Conservation (phyloP, 2,797 vertebrate species). For the Gymnoscopelus microlampas region DNA sequence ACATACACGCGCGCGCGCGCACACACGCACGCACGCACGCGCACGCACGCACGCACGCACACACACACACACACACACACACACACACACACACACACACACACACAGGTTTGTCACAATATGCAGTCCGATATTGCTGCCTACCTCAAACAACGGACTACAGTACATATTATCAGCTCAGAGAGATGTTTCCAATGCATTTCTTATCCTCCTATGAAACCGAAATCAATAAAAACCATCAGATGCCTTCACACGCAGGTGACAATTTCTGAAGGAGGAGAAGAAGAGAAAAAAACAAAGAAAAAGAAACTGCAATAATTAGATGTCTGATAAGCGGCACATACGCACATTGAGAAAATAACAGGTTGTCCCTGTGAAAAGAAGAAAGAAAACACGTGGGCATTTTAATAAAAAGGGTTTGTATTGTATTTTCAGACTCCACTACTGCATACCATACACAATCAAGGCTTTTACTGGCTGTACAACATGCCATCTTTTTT, state of each 20-base stretch:
- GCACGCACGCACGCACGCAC: slow-evolving; percentile 2
- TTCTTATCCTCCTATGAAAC: slow-evolving; percentile 5
- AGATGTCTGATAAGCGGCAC: not conserved
- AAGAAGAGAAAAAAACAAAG: not conserved
- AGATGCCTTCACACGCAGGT: not conserved
- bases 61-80: not conserved
- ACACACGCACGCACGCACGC: not conserved
- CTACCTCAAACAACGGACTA: slow-evolving; percentile 14
- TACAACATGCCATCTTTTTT: slow-evolving; percentile 82
- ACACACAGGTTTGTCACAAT: slow-evolving; percentile 10
- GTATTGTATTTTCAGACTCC: slow-evolving; percentile 90
- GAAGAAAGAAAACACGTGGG: slow-evolving; percentile 52
- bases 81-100: slow-evolving; percentile 1
- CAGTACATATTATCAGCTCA: not conserved
- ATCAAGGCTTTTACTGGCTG: slow-evolving; percentile 93
- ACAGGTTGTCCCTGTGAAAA: slow-evolving; percentile 14
- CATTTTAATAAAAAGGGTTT: slow-evolving; percentile 86
- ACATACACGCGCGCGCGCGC: slow-evolving; percentile 1
- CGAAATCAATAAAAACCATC: slow-evolving; percentile 23
- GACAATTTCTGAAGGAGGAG: not conserved
- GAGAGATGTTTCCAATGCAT: slow-evolving; percentile 1
- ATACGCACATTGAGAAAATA: slow-evolving; percentile 7
- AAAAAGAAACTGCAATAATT: slow-evolving; percentile 15
- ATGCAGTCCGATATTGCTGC: slow-evolving; percentile 1
- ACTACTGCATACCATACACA: slow-evolving; percentile 99